Conservation (phyloP, 2,888 invertebrate species). For the Dendrolimus houi region DNA sequence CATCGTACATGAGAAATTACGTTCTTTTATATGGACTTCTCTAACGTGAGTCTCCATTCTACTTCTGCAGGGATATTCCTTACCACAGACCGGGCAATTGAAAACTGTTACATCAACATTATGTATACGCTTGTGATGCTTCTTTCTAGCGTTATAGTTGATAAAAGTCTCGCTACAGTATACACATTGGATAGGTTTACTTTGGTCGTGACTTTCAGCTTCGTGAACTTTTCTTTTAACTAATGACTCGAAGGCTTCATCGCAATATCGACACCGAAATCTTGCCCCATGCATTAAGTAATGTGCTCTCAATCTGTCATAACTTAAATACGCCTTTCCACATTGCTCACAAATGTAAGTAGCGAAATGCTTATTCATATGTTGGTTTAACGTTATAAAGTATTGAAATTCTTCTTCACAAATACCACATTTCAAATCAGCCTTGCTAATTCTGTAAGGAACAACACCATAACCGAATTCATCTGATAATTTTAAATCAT, state of each 20-base stretch:
- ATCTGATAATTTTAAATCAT: slow-evolving; percentile 31
- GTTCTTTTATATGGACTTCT: slow-evolving; percentile 61
- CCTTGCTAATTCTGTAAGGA: slow-evolving; percentile 42
- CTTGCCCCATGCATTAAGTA: slow-evolving; percentile 37
- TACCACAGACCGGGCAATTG: slow-evolving; percentile 48
- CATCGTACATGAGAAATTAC: slow-evolving; percentile 56
- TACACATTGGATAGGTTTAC: slow-evolving; percentile 39
- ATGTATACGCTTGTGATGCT: slow-evolving; percentile 40
- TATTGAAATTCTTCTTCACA: slow-evolving; percentile 49
- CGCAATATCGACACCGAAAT: slow-evolving; percentile 43
- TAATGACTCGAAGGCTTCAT: slow-evolving; percentile 41
- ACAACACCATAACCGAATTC: slow-evolving; percentile 45
- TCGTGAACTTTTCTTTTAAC: slow-evolving; percentile 44
- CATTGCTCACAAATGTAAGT: slow-evolving; percentile 56
- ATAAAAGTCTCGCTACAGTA: slow-evolving; percentile 46
- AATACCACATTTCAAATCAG: slow-evolving; percentile 41
- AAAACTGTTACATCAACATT: slow-evolving; percentile 34
- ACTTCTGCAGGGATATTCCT: slow-evolving; percentile 46
- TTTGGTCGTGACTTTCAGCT: slow-evolving; percentile 35
- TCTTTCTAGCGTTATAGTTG: slow-evolving; percentile 42
- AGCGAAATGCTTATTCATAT: slow-evolving; percentile 60
- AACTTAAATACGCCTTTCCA: slow-evolving; percentile 56
- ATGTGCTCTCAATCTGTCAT: slow-evolving; percentile 51
- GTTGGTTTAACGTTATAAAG: slow-evolving; percentile 59
- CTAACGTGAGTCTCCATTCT: slow-evolving; percentile 50